These are phyloP conservation scores for Poecilia latipinna DNA, from an alignment of 2,113 vertebrate species.

Conservation along the genomic window DNA sequence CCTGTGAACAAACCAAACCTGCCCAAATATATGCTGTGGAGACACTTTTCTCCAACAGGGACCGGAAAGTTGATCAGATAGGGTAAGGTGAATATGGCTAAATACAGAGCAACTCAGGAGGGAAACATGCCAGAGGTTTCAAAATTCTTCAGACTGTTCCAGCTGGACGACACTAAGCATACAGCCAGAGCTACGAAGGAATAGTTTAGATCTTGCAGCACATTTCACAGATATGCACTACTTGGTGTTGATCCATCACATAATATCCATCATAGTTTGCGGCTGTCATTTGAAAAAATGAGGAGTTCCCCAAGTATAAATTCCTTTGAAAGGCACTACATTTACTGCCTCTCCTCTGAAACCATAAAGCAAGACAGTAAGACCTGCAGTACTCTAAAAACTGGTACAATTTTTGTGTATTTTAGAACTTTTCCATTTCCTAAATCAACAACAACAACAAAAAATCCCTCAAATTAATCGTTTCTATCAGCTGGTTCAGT, in stretches of 20 bases:
- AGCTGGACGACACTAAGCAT: not conserved
- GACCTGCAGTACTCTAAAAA: not conserved
- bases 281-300: not conserved
- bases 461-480: slow-evolving; percentile 71
- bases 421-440: slow-evolving; percentile 54
- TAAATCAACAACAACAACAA: slow-evolving; percentile 33
- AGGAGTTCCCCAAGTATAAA: not conserved
- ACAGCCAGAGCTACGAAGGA: not conserved
- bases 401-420: slow-evolving; percentile 34
- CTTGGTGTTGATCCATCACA: not conserved
- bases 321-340: not conserved
- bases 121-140: too few species aligned
- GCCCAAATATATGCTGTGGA: too few species aligned
- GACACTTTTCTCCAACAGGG: too few species aligned
- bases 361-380: not conserved
- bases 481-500: slow-evolving; percentile 78
- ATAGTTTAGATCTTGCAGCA: not conserved
- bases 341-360: not conserved
- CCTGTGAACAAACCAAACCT: not conserved
- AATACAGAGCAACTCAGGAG: too few species aligned
- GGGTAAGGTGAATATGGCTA: too few species aligned
- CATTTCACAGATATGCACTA: not conserved
- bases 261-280: not conserved
- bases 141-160: too few species aligned
- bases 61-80: too few species aligned